Percentiles rank a stretch among this genome's conserved stretches.
phyloP scores from a whole-genome alignment of 2,797 vertebrate species.

The Thunnus albacares region DNA sequence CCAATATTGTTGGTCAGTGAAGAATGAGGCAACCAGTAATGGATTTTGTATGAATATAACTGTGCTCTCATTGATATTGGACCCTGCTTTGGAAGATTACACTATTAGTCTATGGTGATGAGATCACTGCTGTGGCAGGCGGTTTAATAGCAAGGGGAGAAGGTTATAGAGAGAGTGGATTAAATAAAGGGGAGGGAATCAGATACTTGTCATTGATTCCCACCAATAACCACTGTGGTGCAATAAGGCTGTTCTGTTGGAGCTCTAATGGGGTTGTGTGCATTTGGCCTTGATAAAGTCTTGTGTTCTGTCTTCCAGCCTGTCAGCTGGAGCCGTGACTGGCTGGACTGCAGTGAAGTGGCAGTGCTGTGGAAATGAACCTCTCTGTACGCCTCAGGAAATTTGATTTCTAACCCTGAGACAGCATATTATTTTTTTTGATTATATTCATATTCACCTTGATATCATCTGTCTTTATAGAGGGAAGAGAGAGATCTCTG shows the following conservation, averaged over 20 bases:
- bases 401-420: conserved; percentile 63
- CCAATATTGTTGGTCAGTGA: conserved; percentile 58
- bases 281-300: conserved; percentile 57
- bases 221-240: conserved; percentile 52
- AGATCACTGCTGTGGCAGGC: conserved; percentile 59
- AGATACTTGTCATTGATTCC: conserved; percentile 56
- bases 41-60: conserved; percentile 57
- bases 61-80: conserved; percentile 55
- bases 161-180: conserved; percentile 50
- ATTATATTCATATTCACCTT: conserved; percentile 64
- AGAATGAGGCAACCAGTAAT: conserved; percentile 60
- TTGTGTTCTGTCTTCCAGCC: conserved; percentile 23
- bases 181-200: conserved; percentile 52
- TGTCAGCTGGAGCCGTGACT: conserved; percentile 38
- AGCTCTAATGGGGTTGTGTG: conserved; percentile 50
- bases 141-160: conserved; percentile 56
- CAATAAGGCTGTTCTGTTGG: conserved; percentile 37
- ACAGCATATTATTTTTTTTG: conserved; percentile 61
- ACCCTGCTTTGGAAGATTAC: conserved; percentile 61
- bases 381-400: conserved; percentile 47
- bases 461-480: conserved; percentile 54
- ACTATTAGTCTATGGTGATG: conserved; percentile 72
- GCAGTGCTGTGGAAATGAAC: conserved; percentile 54
- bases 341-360: conserved; percentile 39
- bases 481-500: conserved; percentile 10